Evolutionary conservation across 2,888 invertebrate species (phyloP), one percentile per base, ranked within the genome.

Genomic region (Torymus texanus): DNA sequence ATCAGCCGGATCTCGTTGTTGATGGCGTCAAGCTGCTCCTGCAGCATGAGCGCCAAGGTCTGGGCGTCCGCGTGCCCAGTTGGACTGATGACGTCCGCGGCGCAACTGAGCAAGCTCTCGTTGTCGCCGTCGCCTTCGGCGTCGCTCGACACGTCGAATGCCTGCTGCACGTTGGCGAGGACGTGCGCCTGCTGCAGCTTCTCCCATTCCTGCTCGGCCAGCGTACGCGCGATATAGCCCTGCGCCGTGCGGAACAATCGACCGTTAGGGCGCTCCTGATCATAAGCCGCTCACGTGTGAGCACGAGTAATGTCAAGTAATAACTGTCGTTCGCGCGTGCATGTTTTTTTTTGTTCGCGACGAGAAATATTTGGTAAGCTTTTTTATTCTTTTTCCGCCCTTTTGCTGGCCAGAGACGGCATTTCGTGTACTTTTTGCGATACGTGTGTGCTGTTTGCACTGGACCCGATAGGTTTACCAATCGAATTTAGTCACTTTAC

Each of bases 21-120:
- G 91, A 99, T 99, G 88, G 99, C 99, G 92, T 99, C 99, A 83
- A 99, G 92, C 91, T 99, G 98, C 88, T 99, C 99, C 91, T 99
- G 99, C 85, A 99, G 93, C 97, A 99, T 98, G 90, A 98, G 94
- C 66, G 99, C 99, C 83, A 99, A 92, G 0, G 98, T 97, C 88
- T 99, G 99, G 67, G 99, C 98, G 91, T 99, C 99, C 2, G 97
- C 96, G 89, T 91, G 93, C 41, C 92, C 92, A 2, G 89, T 91
- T 0, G 95, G 95, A 61, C 95, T 95, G 86, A 94, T 92, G 85
- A 94, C 93, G 85, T 95, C 95, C 12, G 93, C 93, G 24, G 94
- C 92, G 18, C 90, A 90, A 84, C 94, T 94, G 88, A 95, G 95
- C 81, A 96, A 91, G 85, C 94, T 95, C 88, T 96, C 96, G 84